phyloP scores from a whole-genome alignment of 2,113 vertebrate species.

The Lampris megalopsis region DNA sequence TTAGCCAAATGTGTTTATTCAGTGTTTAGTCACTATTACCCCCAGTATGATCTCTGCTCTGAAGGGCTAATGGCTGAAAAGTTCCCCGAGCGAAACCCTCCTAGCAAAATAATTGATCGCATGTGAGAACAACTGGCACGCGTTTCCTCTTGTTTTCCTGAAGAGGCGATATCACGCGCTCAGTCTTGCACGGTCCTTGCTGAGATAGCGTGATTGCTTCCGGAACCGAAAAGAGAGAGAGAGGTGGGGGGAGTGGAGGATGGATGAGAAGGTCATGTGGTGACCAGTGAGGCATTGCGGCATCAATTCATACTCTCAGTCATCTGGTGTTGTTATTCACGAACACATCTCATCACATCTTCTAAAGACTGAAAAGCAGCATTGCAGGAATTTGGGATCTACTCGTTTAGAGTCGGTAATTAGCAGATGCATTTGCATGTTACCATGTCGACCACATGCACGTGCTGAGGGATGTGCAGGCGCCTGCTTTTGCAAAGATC shows the following conservation, averaged over 20 bases:
- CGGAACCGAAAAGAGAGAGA: slow-evolving; percentile 48
- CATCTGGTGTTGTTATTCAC: slow-evolving; percentile 56
- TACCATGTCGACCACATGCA: no score
- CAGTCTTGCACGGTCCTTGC: slow-evolving; percentile 68
- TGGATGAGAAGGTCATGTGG: slow-evolving; percentile 56
- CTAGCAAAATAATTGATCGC: slow-evolving; percentile 84
- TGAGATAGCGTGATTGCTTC: slow-evolving; percentile 83
- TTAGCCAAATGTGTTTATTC: slow-evolving; percentile 87
- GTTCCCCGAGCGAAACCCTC: slow-evolving; percentile 59
- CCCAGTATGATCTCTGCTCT: slow-evolving; percentile 77
- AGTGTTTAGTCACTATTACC: slow-evolving; percentile 84
- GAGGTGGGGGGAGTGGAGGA: slow-evolving; percentile 25
- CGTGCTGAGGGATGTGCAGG: no score
- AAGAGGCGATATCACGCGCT: slow-evolving; percentile 81
- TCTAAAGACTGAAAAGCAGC: no score
- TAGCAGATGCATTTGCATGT: no score
- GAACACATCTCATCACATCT: no score
- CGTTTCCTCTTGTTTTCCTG: slow-evolving; percentile 80
- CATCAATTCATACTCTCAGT: slow-evolving; percentile 73
- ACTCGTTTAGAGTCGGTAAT: no score
- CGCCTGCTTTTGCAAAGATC: no score
- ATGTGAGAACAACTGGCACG: slow-evolving; percentile 82
- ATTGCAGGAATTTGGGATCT: no score
- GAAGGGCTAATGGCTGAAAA: slow-evolving; percentile 83
- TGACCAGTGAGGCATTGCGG: slow-evolving; percentile 63